Percentiles rank a stretch among this genome's conserved stretches.
Conservation (phyloP, 2,888 invertebrate species). For the Campopleginae sp. region DNA sequence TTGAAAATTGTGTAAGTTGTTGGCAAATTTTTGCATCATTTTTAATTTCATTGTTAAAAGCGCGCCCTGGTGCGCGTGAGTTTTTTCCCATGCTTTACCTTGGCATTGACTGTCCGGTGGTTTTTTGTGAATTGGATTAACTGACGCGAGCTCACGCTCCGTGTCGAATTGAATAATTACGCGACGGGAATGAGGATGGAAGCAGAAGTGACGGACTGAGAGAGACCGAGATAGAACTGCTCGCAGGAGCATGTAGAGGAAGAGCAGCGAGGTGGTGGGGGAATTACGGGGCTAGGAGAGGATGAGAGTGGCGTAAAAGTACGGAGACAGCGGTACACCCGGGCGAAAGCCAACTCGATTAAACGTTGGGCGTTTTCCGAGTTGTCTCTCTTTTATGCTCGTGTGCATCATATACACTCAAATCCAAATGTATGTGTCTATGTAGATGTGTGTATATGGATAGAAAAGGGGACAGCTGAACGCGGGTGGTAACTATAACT, state of each 20-base stretch:
- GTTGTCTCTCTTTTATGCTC: slow-evolving; percentile 38
- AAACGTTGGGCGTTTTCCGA: slow-evolving; percentile 68
- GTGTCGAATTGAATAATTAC: slow-evolving; percentile 71
- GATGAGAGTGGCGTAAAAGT: slow-evolving; percentile 68
- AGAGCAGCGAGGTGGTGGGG: not conserved
- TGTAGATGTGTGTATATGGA: not conserved
- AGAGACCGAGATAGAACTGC: not conserved
- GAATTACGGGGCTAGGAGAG: slow-evolving; percentile 39
- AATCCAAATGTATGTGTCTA: slow-evolving; percentile 13
- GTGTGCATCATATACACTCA: not conserved
- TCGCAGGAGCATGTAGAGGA: not conserved
- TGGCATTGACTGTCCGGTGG: slow-evolving; percentile 29
- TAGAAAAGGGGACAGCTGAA: not conserved
- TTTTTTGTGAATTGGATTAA: slow-evolving; percentile 61
- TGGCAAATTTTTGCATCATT: slow-evolving; percentile 18
- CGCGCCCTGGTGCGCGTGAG: not conserved
- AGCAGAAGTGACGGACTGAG: slow-evolving; percentile 44
- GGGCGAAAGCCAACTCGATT: slow-evolving; percentile 71
- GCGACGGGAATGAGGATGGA: slow-evolving; percentile 54
- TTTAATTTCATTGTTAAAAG: slow-evolving; percentile 32
- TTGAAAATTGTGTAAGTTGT: slow-evolving; percentile 7
- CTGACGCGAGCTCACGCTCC: slow-evolving; percentile 63
- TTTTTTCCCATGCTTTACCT: slow-evolving; percentile 36
- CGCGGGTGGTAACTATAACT: slow-evolving; percentile 1
- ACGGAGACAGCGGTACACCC: slow-evolving; percentile 71